Base-by-base conservation (phyloP, 2,888 invertebrate species). In the Tinea trinotella region DNA sequence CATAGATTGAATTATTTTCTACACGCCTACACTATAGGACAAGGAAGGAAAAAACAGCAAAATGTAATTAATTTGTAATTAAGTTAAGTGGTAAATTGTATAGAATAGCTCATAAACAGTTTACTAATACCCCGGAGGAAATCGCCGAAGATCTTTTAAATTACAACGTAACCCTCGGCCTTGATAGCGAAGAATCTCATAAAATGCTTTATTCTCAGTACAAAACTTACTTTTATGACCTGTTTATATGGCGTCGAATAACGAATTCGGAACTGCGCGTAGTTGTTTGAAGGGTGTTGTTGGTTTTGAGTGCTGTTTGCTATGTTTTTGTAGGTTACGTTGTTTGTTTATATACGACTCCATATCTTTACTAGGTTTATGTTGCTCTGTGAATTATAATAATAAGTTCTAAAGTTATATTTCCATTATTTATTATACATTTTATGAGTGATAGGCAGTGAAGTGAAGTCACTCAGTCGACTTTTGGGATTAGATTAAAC, bases 171-270 rank as follows among this genome's bases (percentile, higher is more conserved):
- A 50, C 22, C 50, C 24, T 24, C 50, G 50, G 24, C 50, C 50
- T 50, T 24, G 50, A 50, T 50, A 50, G 50, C 24, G 12, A 24
- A 9, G 50, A 50, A 50, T 50, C 24, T 50, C 50, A 24, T 50
- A 50, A 50, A 50, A 69, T 60, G 60, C 62, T 75, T 79, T 77
- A 80, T 71, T 68, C 70, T 66, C 69, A 68, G 71, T 73, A 74
- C 73, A 71, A 73, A 75, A 76, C 73, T 77, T 77, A 69, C 68
- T 76, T 79, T 82, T 81, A 82, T 71, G 62, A 66, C 68, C 69
- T 76, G 77, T 80, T 81, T 80, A 80, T 78, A 74, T 70, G 71
- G 62, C 64, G 59, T 59, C 63, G 61, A 62, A 61, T 67, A 67
- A 69, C 69, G 70, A 71, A 74, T 70, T 50, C 50, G 24, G 50